Conservation (phyloP, 2,113 vertebrate species). For the Pedetes capensis region DNA sequence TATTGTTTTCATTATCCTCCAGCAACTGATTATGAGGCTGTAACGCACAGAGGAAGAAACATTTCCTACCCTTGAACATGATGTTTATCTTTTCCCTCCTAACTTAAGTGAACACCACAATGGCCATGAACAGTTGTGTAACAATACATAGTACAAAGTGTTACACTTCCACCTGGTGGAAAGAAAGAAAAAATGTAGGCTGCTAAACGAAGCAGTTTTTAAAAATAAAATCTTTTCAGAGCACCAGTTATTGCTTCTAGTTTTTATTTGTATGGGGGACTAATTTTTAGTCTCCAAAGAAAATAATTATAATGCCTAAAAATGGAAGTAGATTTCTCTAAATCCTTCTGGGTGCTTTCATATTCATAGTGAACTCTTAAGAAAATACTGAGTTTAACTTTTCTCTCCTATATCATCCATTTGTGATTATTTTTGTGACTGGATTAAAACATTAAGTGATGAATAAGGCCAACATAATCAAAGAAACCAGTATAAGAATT, state of each 20-base stretch:
- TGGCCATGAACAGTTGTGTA: neutral
- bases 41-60: neutral
- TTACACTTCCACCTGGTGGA: constrained; percentile 61
- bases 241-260: neutral
- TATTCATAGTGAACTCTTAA: neutral
- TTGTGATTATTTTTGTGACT: neutral
- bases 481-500: neutral
- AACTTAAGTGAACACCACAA: neutral
- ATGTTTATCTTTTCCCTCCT: neutral
- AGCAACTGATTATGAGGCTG: neutral
- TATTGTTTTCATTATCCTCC: constrained; percentile 4
- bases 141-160: neutral
- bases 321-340: neutral
- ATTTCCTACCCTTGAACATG: neutral
- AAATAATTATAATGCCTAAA: neutral
- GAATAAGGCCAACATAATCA: neutral
- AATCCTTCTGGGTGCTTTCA: neutral
- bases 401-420: neutral
- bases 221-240: neutral
- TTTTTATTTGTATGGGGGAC: neutral
- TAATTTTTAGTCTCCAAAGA: neutral
- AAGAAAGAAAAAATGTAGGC: neutral
- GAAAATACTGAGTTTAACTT: constrained; percentile 6
- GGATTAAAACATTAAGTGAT: neutral
- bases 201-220: neutral